Percentiles rank a stretch among this genome's conserved stretches.
Evolutionary conservation across 2,888 invertebrate genomes (phyloP).

Genomic region (Metopia argyrocephala): DNA sequence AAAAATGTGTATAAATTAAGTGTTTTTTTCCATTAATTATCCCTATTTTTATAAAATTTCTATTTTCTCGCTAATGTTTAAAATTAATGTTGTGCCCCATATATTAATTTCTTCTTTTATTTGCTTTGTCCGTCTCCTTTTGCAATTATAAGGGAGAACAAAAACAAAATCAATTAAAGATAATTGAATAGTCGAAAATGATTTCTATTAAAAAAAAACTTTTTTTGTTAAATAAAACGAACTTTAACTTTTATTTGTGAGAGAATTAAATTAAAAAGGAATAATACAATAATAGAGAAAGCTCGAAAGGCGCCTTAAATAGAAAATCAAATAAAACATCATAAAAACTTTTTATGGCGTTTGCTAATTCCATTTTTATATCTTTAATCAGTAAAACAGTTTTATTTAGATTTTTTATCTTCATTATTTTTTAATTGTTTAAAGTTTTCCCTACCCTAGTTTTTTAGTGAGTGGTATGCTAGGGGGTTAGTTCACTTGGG

Average conservation of each 20-base stretch:
- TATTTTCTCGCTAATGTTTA: not conserved
- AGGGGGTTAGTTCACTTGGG: no score
- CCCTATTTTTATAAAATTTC: not conserved
- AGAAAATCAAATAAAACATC: not conserved
- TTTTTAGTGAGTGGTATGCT: no score
- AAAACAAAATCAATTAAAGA: constrained; percentile 55
- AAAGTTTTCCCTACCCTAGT: no score
- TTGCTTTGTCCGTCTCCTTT: constrained; percentile 28
- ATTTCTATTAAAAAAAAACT: constrained; percentile 4
- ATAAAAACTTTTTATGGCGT: not conserved
- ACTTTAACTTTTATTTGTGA: not conserved
- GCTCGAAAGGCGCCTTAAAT: not conserved
- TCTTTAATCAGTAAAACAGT: no score
- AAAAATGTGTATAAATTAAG: not conserved
- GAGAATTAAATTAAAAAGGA: no score
- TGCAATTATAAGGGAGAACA: constrained; percentile 36
- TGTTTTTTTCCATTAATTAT: not conserved
- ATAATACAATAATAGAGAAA: not conserved
- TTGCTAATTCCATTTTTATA: no score
- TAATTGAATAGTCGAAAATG: constrained; percentile 35
- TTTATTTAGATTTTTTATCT: no score
- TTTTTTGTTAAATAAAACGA: constrained; percentile 12
- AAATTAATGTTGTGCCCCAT: not conserved
- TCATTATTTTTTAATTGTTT: no score
- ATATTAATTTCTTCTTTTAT: constrained; percentile 29